Conservation (phyloP, 2,797 vertebrate genomes). For the Anomalospiza imberbis region DNA sequence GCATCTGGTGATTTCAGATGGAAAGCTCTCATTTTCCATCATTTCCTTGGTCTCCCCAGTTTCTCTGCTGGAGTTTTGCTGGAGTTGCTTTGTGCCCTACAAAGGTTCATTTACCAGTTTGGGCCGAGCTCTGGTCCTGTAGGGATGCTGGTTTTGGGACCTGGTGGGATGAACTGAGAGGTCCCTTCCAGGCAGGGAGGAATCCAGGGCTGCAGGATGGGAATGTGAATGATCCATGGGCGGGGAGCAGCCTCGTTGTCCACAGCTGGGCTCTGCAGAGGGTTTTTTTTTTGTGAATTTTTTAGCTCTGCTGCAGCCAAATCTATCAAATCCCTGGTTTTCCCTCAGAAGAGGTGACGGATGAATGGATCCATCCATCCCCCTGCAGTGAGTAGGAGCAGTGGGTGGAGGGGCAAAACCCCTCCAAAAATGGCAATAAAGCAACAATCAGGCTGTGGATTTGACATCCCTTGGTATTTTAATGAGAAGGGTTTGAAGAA, state of each 20-base stretch:
- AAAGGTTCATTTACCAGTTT: background rate
- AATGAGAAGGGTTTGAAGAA: background rate
- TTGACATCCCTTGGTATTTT: rapidly evolving
- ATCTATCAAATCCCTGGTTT: background rate
- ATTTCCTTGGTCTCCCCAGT: rapidly evolving
- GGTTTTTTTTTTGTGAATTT: rapidly evolving
- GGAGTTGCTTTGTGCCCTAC: background rate
- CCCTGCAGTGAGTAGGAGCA: background rate
- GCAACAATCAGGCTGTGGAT: background rate
- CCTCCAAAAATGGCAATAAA: background rate
- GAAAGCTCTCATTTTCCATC: rapidly evolving
- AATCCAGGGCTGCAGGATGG: background rate
- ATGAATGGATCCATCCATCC: background rate
- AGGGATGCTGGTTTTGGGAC: background rate
- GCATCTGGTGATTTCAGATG: background rate
- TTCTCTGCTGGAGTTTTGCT: background rate
- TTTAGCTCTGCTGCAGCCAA: background rate
- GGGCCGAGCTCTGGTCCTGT: background rate
- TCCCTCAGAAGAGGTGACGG: background rate
- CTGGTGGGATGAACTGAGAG: rapidly evolving
- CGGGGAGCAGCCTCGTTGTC: background rate
- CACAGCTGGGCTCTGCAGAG: background rate
- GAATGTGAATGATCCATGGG: background rate
- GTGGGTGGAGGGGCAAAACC: background rate
- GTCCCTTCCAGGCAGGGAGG: background rate